Percentiles rank a stretch among this genome's conserved stretches.
Evolutionary conservation across 2,797 vertebrate genomes (phyloP).

Genomic region (Fringilla coelebs): DNA sequence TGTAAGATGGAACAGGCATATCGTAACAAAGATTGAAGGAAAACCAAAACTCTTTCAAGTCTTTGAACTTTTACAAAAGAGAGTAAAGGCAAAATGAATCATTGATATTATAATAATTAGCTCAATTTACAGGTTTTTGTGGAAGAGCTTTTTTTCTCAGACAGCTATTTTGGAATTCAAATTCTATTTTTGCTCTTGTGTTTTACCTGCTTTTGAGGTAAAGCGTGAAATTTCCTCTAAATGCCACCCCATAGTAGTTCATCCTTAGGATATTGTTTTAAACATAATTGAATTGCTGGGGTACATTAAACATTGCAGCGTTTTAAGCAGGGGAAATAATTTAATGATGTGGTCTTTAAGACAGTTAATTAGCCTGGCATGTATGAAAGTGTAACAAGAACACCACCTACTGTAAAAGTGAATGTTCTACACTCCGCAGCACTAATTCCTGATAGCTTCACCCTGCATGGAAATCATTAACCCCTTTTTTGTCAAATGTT

Average conservation of each 20-base stretch:
- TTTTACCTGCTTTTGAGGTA: slow-evolving; percentile 45
- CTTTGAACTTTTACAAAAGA: background rate
- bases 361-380: slow-evolving; percentile 80
- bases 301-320: slow-evolving; percentile 72
- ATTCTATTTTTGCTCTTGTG: background rate
- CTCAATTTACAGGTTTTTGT: background rate
- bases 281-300: slow-evolving; percentile 73
- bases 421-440: slow-evolving; percentile 77
- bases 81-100: background rate
- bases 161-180: slow-evolving; percentile 11
- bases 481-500: slow-evolving; percentile 57
- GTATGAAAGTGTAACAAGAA: slow-evolving; percentile 84
- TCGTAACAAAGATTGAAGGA: background rate
- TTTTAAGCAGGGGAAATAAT: slow-evolving; percentile 76
- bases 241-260: background rate
- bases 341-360: slow-evolving; percentile 78
- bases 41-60: background rate
- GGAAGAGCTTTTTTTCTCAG: background rate
- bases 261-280: slow-evolving; percentile 67
- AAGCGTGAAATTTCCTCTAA: slow-evolving; percentile 16
- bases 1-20: background rate
- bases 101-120: background rate
- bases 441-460: slow-evolving; percentile 68
- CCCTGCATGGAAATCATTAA: slow-evolving; percentile 64
- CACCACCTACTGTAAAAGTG: slow-evolving; percentile 85